A percentile compares a stretch with the other conserved stretches of the same genome.
These are phyloP conservation scores for Scelioninae gen. 2 DNA, from an alignment of 2,888 invertebrate genomes.

Conservation along the genomic window DNA sequence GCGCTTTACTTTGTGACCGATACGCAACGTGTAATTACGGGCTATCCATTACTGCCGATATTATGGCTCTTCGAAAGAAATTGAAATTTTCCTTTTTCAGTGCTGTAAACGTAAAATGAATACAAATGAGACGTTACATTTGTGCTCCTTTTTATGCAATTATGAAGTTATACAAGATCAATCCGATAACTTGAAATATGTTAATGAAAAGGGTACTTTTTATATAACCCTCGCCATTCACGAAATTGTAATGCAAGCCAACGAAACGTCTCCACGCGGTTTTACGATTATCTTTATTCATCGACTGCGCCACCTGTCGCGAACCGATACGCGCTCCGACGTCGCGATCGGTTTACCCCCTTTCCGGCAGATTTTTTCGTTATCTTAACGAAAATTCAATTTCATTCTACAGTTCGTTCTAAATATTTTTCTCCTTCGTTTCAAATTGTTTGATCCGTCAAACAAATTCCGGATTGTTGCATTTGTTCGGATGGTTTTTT, in stretches of 20 bases:
- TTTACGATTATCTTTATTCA: background rate
- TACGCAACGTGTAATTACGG: slow-evolving; percentile 63
- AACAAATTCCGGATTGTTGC: no score
- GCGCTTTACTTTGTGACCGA: slow-evolving; percentile 59
- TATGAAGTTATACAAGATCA: slow-evolving; percentile 56
- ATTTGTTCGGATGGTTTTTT: no score
- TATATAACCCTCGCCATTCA: slow-evolving; percentile 22
- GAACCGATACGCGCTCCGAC: no score
- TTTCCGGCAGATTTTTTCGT: background rate
- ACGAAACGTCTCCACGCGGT: background rate
- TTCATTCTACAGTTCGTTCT: no score
- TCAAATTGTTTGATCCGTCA: no score
- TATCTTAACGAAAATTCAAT: no score
- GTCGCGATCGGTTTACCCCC: no score
- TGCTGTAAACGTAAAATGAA: slow-evolving; percentile 54
- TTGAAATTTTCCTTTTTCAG: slow-evolving; percentile 61
- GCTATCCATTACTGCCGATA: slow-evolving; percentile 64
- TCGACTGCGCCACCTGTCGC: background rate
- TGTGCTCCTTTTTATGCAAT: slow-evolving; percentile 53
- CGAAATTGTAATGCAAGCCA: background rate
- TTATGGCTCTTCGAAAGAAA: slow-evolving; percentile 56
- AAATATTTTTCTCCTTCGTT: no score
- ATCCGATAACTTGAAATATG: slow-evolving; percentile 44
- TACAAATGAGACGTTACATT: slow-evolving; percentile 59
- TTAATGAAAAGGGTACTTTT: slow-evolving; percentile 40